These are phyloP conservation scores for Columba janthina DNA, from an alignment of 2,113 vertebrate species.

Conservation along the genomic window DNA sequence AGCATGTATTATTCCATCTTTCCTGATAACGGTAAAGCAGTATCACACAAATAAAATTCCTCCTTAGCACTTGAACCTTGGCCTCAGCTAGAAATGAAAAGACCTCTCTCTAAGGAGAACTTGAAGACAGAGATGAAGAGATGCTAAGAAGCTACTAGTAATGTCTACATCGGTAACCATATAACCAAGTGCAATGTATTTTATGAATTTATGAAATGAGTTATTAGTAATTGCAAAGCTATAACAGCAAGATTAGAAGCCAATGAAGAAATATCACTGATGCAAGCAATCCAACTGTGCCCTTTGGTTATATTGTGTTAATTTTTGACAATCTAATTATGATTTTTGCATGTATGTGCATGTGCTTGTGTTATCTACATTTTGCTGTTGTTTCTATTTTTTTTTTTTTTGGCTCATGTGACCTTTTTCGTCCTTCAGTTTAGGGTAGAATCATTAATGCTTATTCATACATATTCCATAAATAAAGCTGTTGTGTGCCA, in stretches of 20 bases:
- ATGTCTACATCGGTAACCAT: not conserved
- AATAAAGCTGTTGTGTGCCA: not conserved
- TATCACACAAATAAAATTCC: not conserved
- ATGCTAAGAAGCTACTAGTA: not conserved
- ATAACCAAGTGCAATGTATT: not conserved
- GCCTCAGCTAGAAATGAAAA: not conserved
- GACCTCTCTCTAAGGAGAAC: not conserved
- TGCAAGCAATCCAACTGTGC: not conserved
- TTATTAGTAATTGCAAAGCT: not conserved
- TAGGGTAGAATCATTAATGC: not conserved
- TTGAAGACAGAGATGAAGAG: not conserved
- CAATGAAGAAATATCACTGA: not conserved
- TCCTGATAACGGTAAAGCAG: not conserved
- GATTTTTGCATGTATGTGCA: not conserved
- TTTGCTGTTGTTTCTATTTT: not conserved
- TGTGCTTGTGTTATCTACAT: not conserved
- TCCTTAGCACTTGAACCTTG: not conserved
- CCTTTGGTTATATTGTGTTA: not conserved
- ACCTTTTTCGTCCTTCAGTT: not conserved
- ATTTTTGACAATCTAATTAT: not conserved
- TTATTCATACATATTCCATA: not conserved
- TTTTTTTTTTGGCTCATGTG: not conserved
- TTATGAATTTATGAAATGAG: not conserved
- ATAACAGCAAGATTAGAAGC: not conserved
- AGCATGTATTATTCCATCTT: not conserved